A percentile compares a stretch with the other conserved stretches of the same genome.
Evolutionary conservation across 2,797 vertebrate genomes (phyloP).

Genomic region (Mus minutoides): DNA sequence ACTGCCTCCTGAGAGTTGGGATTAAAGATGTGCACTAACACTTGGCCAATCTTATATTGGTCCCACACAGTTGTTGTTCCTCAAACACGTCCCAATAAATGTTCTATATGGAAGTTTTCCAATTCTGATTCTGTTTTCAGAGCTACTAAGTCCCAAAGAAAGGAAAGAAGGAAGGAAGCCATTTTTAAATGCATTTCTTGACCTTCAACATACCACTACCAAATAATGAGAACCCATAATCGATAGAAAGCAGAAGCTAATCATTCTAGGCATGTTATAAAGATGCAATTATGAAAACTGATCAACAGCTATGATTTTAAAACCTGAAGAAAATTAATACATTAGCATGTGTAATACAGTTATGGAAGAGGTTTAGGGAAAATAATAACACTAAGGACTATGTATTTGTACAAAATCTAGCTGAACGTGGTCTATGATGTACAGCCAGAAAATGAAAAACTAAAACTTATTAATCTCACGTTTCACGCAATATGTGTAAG

Average conservation of each 20-base stretch:
- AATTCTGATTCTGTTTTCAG: background rate
- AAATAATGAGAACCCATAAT: background rate
- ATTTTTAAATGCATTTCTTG: slow-evolving; percentile 6
- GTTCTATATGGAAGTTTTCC: background rate
- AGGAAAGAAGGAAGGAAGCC: background rate
- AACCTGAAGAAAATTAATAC: background rate
- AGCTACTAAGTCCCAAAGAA: background rate
- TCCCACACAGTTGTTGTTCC: background rate
- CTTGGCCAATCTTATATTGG: background rate
- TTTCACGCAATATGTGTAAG: slow-evolving; percentile 51
- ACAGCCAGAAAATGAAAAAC: slow-evolving; percentile 35
- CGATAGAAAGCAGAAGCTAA: background rate
- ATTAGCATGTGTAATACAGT: background rate
- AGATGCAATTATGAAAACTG: background rate
- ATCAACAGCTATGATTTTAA: background rate
- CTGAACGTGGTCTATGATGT: background rate
- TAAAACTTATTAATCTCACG: slow-evolving; percentile 31
- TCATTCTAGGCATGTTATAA: background rate
- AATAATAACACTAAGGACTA: slow-evolving; percentile 49
- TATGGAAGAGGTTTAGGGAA: background rate
- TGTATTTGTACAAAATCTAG: slow-evolving; percentile 1
- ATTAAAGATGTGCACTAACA: background rate
- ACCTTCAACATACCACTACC: background rate
- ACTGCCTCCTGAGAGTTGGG: background rate
- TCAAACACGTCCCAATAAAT: background rate